Conservation (phyloP, 2,888 invertebrate species). For the Drosophila pseudotakahashii region DNA sequence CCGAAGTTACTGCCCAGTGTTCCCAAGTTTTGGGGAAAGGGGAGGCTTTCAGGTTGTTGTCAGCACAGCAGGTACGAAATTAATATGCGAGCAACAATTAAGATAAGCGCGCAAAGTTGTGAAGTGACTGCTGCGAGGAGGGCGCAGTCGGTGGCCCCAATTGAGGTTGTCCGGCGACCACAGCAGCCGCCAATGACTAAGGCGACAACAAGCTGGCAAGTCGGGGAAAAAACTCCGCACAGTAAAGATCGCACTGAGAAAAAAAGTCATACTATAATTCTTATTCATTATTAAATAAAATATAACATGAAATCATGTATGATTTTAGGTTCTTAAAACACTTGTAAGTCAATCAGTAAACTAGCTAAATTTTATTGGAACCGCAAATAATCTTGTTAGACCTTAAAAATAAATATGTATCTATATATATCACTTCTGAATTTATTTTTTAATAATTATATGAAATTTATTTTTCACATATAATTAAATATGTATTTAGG, state of each 20-base stretch:
- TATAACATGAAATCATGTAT: no score
- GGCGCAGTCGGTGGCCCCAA: constrained; percentile 74
- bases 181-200: constrained; percentile 63
- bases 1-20: constrained; percentile 7
- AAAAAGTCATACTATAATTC: no score
- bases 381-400: no score
- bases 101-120: constrained; percentile 80
- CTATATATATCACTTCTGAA: no score
- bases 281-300: no score
- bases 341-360: no score
- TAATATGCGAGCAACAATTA: constrained; percentile 83
- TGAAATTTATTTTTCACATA: no score
- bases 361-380: no score
- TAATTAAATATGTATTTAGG: no score
- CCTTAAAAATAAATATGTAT: no score
- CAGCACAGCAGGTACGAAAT: constrained; percentile 81
- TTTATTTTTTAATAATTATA: no score
- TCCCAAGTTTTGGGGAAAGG: constrained; percentile 1
- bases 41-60: constrained; percentile 51
- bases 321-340: no score
- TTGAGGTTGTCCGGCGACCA: constrained; percentile 38
- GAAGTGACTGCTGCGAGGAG: constrained; percentile 66
- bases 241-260: neutral
- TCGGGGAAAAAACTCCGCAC: constrained; percentile 15
- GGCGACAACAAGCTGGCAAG: constrained; percentile 47